Base-by-base conservation (phyloP, 1,140 invertebrate genomes). In the Zaprionus ornatus region DNA sequence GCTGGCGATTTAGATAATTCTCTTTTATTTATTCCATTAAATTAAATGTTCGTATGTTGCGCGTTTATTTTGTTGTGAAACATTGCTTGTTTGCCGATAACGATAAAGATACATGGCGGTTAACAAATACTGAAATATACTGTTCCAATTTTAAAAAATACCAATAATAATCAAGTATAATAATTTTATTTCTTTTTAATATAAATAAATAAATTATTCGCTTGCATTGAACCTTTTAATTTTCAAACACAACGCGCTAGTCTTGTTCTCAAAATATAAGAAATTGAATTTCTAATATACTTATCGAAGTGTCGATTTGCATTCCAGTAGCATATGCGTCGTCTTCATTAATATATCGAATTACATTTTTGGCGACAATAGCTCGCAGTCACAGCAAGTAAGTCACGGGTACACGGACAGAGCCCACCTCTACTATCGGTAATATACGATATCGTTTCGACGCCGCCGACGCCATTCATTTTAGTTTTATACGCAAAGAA, bases 381-480 rank as follows among this genome's bases (percentile, higher is more conserved):
- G 9, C 19, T 45, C 40, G 7, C 40, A 45, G 40, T 45, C 40
- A 50, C 45, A 21, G 42, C 42, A 6, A n/a, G n/a, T 23, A 4
- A 12, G 45, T 50, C 45, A 50, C 45, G 19, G 7, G 45, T 50
- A 13, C 9, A 50, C 1, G 29, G 13, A 9, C 3, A 9, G 2
- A 6, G 19, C 21, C n/a, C 52, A 45, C 3, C 40, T n/a, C 21
- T 48, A 25, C 27, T 73, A 73, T 73, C 70, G 70, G 56, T 60
- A 40, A 23, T 15, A 10, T 42, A 37, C 45, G 42, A 23, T 63
- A 66, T 7, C 19, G 57, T 23, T 70, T 57, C 19, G 52, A 74
- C 72, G 52, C 72, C 52, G 66, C 48, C 48, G 72, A 74, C 72
- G 72, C 72, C 72, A 74, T 74, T 70, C 72, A 48, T 70, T 70